Percentiles rank a stretch among this genome's conserved stretches.
Conservation (phyloP, 53 echinoderm and acorn worm species). For the Pentamera pediparva region DNA sequence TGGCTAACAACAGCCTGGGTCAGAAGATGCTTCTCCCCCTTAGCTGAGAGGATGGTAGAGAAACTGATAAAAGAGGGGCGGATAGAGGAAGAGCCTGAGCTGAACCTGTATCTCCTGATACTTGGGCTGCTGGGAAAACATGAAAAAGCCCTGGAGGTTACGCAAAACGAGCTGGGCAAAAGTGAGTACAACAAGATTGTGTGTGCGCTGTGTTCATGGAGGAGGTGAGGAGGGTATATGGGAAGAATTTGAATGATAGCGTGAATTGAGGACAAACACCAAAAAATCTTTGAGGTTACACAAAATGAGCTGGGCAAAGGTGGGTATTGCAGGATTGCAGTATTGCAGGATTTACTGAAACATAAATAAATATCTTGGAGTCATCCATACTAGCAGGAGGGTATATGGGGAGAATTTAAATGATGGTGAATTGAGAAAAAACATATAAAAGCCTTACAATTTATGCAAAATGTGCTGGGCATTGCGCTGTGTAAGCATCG, state of each 20-base stretch:
- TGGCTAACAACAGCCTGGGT: constrained; percentile 51
- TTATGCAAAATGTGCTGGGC: constrained; percentile 60
- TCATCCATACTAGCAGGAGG: constrained; percentile 40
- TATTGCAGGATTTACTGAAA: too few relatives aligned
- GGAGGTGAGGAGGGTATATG: constrained; percentile 79
- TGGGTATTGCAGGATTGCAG: constrained; percentile 25
- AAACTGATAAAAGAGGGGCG: constrained; percentile 81
- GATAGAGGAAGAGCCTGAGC: constrained; percentile 86
- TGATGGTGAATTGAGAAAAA: constrained; percentile 74
- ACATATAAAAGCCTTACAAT: constrained; percentile 75
- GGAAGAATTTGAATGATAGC: constrained; percentile 87
- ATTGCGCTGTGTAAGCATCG: too few relatives aligned
- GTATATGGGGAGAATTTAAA: constrained; percentile 83
- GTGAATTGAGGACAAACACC: constrained; percentile 67
- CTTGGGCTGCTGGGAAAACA: constrained; percentile 73
- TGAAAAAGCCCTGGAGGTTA: constrained; percentile 72
- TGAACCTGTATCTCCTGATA: constrained; percentile 88
- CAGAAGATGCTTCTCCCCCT: constrained; percentile 72
- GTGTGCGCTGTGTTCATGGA: too few relatives aligned
- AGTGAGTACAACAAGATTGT: constrained; percentile 43
- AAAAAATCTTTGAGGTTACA: constrained; percentile 75
- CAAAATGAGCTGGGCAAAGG: constrained; percentile 55
- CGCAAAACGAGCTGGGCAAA: constrained; percentile 52
- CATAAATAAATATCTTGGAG: too few relatives aligned
- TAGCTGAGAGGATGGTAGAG: constrained; percentile 95